Percentiles rank a stretch among this genome's conserved stretches.
Evolutionary conservation across 2,797 vertebrate species (phyloP).

Genomic region (Artibeus lituratus): DNA sequence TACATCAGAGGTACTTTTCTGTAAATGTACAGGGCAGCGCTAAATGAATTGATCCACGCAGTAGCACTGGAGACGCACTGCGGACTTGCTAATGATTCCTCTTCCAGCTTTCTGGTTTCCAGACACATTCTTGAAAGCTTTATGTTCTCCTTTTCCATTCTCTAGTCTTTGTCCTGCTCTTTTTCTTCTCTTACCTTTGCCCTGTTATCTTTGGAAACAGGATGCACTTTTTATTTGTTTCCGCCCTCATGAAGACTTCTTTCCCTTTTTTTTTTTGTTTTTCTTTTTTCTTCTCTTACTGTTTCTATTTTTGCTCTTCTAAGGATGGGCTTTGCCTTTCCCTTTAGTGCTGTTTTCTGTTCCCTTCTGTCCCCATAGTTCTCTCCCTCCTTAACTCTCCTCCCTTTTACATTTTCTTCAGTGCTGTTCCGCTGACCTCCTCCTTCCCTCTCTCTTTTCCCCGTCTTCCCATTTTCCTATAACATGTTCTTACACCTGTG

Average conservation of each 20-base stretch:
- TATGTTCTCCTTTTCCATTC: slow-evolving; percentile 60
- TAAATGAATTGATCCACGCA: slow-evolving; percentile 98
- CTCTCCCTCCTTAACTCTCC: background rate
- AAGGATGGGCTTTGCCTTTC: background rate
- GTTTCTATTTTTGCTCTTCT: background rate
- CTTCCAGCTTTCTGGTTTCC: slow-evolving; percentile 83
- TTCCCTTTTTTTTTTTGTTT: background rate
- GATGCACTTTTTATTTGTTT: background rate
- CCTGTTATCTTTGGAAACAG: slow-evolving; percentile 2
- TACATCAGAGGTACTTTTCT: slow-evolving; percentile 98
- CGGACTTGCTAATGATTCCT: slow-evolving; percentile 94
- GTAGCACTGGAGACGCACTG: slow-evolving; percentile 89
- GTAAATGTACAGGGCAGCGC: slow-evolving; percentile 97
- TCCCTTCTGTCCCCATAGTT: background rate
- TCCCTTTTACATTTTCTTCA: background rate
- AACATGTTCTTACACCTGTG: slow-evolving; percentile 73
- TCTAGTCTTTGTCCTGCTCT: slow-evolving; percentile 27
- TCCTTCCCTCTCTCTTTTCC: slow-evolving; percentile 68
- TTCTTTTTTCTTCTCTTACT: background rate
- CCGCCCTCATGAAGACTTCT: background rate
- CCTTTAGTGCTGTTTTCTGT: background rate
- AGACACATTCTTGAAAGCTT: slow-evolving; percentile 77
- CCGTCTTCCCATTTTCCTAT: slow-evolving; percentile 57
- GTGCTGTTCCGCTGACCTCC: slow-evolving; percentile 45
- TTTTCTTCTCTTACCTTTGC: background rate